Conservation (phyloP, 2,113 vertebrate species). For the Chlorodrepanis virens region DNA sequence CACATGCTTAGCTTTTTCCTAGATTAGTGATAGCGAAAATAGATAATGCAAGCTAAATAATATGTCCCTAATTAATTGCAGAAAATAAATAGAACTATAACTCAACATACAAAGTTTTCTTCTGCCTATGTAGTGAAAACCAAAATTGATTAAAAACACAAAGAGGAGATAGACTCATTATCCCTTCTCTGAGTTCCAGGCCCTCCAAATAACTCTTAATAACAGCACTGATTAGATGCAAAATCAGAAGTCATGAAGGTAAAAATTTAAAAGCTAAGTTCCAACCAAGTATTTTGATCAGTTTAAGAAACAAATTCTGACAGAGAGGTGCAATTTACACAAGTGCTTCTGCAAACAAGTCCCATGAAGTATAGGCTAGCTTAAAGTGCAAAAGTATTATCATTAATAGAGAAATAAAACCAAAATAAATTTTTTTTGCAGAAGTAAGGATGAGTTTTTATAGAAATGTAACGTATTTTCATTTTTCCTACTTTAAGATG, state of each 20-base stretch:
- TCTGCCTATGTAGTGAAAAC: neutral
- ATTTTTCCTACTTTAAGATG: neutral
- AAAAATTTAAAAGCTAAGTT: neutral
- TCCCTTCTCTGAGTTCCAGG: neutral
- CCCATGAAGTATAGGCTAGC: fast-evolving
- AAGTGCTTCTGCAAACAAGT: neutral
- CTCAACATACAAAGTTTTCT: neutral
- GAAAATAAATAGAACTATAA: neutral
- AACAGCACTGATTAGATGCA: neutral
- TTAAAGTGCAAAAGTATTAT: neutral
- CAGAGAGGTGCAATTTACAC: neutral
- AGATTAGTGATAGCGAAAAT: neutral
- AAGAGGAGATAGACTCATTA: neutral
- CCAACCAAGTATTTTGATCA: neutral
- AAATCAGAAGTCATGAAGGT: neutral
- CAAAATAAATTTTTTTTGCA: neutral
- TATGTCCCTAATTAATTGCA: neutral
- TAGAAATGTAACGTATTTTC: neutral
- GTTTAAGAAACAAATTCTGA: neutral
- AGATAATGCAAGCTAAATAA: neutral
- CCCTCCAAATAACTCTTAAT: neutral
- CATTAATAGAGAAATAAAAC: neutral
- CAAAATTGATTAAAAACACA: neutral
- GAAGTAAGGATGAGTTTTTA: neutral
- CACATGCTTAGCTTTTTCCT: neutral